phyloP scores from a whole-genome alignment of 2,888 invertebrate genomes.

The Cataglyphis albicans region DNA sequence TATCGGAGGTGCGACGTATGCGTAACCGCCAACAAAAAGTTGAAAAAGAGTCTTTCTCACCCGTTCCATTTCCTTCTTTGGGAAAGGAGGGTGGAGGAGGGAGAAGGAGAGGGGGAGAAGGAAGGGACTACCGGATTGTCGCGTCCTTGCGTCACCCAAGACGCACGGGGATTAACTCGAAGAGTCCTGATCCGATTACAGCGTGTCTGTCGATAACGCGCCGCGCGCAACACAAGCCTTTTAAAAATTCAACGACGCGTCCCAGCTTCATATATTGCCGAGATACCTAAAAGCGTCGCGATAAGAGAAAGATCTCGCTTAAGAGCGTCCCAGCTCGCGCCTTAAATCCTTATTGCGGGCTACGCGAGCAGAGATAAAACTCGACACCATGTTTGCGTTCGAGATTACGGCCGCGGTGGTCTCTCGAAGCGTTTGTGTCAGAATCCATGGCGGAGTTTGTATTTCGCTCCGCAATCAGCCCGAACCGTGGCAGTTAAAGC shows the following conservation, averaged over 20 bases:
- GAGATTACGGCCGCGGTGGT: conserved; percentile 46
- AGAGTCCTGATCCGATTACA: conserved; percentile 49
- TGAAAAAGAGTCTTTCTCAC: conserved; percentile 58
- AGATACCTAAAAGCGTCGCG: conserved; percentile 52
- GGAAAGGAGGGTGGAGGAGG: conserved; percentile 1
- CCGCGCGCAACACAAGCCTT: conserved; percentile 29
- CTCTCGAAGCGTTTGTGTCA: conserved; percentile 34
- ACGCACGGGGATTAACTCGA: conserved; percentile 65
- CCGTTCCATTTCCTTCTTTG: conserved; percentile 39
- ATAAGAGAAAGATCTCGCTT: conserved; percentile 54
- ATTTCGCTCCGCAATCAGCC: conserved; percentile 61
- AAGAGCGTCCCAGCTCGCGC: conserved; percentile 42
- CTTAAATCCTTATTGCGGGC: conserved; percentile 53
- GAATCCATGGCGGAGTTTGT: conserved; percentile 49
- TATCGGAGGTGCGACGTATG: conserved; percentile 81
- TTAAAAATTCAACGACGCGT: conserved; percentile 50
- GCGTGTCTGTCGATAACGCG: conserved; percentile 49
- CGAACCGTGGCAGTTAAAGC: conserved; percentile 50
- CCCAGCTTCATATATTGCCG: conserved; percentile 21
- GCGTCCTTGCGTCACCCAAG: conserved; percentile 66
- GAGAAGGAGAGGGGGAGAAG: background rate
- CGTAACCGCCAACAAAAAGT: conserved; percentile 76
- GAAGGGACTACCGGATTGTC: conserved; percentile 35
- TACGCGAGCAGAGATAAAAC: conserved; percentile 54
- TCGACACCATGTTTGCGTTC: conserved; percentile 53